phyloP scores from a whole-genome alignment of 2,797 vertebrate species.

The Pempheris klunzingeri region DNA sequence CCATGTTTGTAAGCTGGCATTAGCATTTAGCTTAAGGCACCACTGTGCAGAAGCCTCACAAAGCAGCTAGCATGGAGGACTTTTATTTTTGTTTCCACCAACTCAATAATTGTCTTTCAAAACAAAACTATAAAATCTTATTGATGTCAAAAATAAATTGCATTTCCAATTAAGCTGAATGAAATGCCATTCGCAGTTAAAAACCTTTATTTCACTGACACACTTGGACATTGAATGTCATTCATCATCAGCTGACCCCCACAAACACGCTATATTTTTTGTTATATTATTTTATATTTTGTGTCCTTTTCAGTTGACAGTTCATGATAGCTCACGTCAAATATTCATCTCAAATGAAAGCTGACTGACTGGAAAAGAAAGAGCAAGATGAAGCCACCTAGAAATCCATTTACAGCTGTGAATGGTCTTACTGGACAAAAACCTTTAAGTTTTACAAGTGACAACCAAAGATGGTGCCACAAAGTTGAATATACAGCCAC shows the following conservation, averaged over 20 bases:
- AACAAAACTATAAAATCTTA: neutral
- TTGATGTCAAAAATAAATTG: neutral
- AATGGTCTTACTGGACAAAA: neutral
- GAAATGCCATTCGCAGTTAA: neutral
- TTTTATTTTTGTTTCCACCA: neutral
- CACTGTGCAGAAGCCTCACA: neutral
- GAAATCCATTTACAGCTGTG: neutral
- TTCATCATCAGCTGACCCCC: neutral
- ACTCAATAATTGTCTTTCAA: neutral
- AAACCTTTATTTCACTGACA: neutral
- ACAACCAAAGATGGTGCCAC: neutral
- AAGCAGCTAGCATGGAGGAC: neutral
- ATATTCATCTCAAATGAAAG: slow-evolving; percentile 16
- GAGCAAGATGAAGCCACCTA: neutral
- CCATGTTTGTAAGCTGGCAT: neutral
- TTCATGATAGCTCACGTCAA: neutral
- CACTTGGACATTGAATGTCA: neutral
- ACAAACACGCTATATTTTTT: neutral
- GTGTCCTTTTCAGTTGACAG: neutral
- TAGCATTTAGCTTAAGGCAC: neutral
- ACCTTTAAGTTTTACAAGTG: neutral
- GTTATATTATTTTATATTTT: too few relatives aligned
- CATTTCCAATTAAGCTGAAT: neutral
- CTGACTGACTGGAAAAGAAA: neutral
- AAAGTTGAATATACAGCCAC: neutral